Percentiles rank a stretch among this genome's conserved stretches.
Evolutionary conservation across 2,888 invertebrate genomes (phyloP).

Genomic region (Ormyrus rosae): DNA sequence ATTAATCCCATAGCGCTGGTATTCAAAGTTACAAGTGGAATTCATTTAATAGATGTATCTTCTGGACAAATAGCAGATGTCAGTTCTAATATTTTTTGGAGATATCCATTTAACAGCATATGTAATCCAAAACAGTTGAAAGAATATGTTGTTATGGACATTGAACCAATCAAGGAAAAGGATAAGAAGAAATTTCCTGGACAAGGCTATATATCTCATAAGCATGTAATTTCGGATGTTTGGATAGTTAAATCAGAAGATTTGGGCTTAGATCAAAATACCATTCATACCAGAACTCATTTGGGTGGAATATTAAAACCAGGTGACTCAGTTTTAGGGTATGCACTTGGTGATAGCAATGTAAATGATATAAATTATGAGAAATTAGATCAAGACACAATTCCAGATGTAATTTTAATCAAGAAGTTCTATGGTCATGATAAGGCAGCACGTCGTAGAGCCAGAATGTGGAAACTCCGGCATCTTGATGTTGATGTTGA

Average conservation of each 20-base stretch:
- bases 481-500: slow-evolving; percentile 85
- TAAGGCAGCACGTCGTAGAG: slow-evolving; percentile 82
- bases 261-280: slow-evolving; percentile 87
- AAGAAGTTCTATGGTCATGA: slow-evolving; percentile 90
- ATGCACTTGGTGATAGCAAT: slow-evolving; percentile 92
- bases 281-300: slow-evolving; percentile 93
- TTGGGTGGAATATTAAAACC: slow-evolving; percentile 94
- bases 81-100: slow-evolving; percentile 87
- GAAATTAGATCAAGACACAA: slow-evolving; percentile 81
- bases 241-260: slow-evolving; percentile 95
- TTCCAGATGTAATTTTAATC: slow-evolving; percentile 96
- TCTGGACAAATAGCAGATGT: slow-evolving; percentile 94
- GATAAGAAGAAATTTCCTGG: slow-evolving; percentile 90
- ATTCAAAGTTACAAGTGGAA: slow-evolving; percentile 89
- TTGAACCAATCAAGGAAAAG: slow-evolving; percentile 86
- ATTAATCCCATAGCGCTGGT: slow-evolving; percentile 93
- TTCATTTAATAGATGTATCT: slow-evolving; percentile 95
- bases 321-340: slow-evolving; percentile 96
- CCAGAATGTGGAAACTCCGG: slow-evolving; percentile 93
- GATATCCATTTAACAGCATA: slow-evolving; percentile 90
- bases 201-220: slow-evolving; percentile 90
- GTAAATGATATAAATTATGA: slow-evolving; percentile 94
- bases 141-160: slow-evolving; percentile 96
- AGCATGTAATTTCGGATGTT: slow-evolving; percentile 93
- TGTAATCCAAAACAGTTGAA: slow-evolving; percentile 93